These are phyloP conservation scores for Pogonocherus hispidulus DNA, from an alignment of 2,888 invertebrate species.

Conservation along the genomic window DNA sequence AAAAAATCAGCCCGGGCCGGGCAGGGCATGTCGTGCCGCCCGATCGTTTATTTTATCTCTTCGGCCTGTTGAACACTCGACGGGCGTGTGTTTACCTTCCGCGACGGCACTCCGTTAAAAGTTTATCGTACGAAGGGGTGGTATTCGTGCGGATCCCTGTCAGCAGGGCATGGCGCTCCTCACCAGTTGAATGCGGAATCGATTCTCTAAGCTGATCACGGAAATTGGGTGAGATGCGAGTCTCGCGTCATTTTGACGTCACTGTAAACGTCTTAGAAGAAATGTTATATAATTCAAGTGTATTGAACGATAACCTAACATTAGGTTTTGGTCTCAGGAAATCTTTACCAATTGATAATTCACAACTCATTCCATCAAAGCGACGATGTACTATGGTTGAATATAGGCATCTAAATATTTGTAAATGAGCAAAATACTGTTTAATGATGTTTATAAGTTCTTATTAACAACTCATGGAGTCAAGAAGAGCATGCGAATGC, in stretches of 20 bases:
- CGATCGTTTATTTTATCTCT: slow-evolving; percentile 19
- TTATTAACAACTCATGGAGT: no score
- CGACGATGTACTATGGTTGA: no score
- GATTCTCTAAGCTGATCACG: slow-evolving; percentile 12
- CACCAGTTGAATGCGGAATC: slow-evolving; percentile 26
- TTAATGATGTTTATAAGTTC: no score
- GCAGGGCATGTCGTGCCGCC: slow-evolving; percentile 1
- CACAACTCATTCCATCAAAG: no score
- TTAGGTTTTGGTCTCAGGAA: no score
- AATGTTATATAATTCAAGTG: neutral
- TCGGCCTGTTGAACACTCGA: slow-evolving; percentile 11
- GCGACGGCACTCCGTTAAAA: slow-evolving; percentile 19
- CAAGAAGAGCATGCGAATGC: no score
- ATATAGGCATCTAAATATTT: no score
- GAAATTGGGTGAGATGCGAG: slow-evolving; percentile 3
- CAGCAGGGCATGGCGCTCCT: neutral
- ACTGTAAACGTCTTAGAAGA: neutral
- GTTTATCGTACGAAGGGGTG: slow-evolving; percentile 19
- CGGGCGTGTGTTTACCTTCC: slow-evolving; percentile 23
- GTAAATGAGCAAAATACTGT: no score
- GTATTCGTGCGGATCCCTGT: slow-evolving; percentile 1
- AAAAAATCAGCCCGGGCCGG: neutral
- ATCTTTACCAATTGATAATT: no score
- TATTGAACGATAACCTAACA: no score
- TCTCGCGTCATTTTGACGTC: no score